phyloP scores from a whole-genome alignment of 2,113 vertebrate genomes.

The Cisticola juncidis region DNA sequence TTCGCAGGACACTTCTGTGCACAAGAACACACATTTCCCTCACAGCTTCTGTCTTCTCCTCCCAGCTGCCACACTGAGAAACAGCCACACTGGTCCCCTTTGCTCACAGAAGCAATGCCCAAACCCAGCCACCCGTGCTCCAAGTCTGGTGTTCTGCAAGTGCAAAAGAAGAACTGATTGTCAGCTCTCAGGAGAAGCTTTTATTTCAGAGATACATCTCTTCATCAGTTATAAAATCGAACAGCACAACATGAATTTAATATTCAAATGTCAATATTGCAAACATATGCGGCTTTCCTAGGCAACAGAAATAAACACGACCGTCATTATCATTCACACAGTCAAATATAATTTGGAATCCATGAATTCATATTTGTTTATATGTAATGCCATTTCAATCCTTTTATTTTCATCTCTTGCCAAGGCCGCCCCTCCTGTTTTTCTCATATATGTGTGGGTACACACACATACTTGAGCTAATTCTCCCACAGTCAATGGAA shows the following conservation, averaged over 20 bases:
- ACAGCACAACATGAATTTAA: not conserved
- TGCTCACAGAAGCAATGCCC: not conserved
- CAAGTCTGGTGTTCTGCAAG: not conserved
- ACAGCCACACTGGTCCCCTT: not conserved
- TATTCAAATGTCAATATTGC: slow-evolving; percentile 35
- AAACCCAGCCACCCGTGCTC: not conserved
- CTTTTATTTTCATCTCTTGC: slow-evolving; percentile 23
- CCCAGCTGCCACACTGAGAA: not conserved
- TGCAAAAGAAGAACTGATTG: not conserved
- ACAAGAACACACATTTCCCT: not conserved
- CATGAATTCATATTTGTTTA: not conserved
- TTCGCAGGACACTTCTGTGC: not conserved
- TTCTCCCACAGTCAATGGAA: not conserved
- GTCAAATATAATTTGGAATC: slow-evolving; percentile 18
- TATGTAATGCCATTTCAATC: slow-evolving; percentile 3
- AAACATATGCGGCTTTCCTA: not conserved
- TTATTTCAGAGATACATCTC: not conserved
- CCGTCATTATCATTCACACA: not conserved
- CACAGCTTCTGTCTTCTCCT: not conserved
- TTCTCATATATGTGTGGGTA: not conserved
- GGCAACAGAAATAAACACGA: slow-evolving; percentile 37
- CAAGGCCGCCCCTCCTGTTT: not conserved
- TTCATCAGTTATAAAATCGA: not conserved
- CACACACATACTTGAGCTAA: accelerated
- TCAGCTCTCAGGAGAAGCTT: not conserved